Percentiles rank a stretch among this genome's conserved stretches.
Evolutionary conservation across 2,888 invertebrate species (phyloP).

Genomic region (Cryptophagus acutangulus): DNA sequence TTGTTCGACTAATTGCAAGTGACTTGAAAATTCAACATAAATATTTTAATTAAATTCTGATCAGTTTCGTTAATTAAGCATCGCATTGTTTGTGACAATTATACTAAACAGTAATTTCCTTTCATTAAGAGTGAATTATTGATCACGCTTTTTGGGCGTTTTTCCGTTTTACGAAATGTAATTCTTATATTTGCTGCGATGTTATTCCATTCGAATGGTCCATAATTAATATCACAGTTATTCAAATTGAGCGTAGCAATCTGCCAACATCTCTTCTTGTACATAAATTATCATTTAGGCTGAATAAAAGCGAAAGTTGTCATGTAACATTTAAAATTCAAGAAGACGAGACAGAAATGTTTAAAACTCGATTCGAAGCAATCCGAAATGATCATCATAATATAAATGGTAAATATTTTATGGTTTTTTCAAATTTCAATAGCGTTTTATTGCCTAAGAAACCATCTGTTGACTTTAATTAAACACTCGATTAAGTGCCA

Average conservation of each 20-base stretch:
- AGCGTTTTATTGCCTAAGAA: neutral
- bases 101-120: slow-evolving; percentile 11
- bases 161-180: too few relatives aligned
- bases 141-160: too few relatives aligned
- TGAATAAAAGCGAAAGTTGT: neutral
- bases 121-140: slow-evolving; percentile 13
- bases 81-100: slow-evolving; percentile 17
- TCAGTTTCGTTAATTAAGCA: slow-evolving; percentile 23
- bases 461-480: neutral
- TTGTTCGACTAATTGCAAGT: too few relatives aligned
- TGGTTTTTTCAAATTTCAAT: neutral
- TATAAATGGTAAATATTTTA: slow-evolving; percentile 1
- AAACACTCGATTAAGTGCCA: neutral
- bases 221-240: neutral
- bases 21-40: slow-evolving; percentile 24
- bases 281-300: neutral
- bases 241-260: slow-evolving; percentile 6
- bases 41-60: slow-evolving; percentile 30
- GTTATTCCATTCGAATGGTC: too few relatives aligned
- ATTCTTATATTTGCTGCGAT: too few relatives aligned
- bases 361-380: too few relatives aligned
- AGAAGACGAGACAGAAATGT: too few relatives aligned
- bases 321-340: slow-evolving; percentile 1
- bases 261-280: neutral
- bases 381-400: neutral